Conservation (phyloP, 1,140 invertebrate species). For the Battus philenor region DNA sequence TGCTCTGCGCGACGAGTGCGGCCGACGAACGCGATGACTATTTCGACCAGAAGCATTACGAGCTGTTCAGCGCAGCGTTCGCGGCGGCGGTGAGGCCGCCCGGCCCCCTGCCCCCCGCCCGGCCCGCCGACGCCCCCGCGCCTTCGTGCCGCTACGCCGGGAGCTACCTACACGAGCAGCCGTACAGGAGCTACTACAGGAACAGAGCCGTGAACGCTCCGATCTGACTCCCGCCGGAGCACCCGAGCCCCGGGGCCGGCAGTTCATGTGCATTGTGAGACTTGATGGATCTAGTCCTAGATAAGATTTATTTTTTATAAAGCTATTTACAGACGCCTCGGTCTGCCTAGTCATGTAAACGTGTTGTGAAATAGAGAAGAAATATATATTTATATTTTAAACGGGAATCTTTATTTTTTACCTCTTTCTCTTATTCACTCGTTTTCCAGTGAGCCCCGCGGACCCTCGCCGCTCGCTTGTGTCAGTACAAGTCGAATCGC, state of each 20-base stretch:
- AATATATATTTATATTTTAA: slow-evolving; percentile 14
- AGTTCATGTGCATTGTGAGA: too few relatives aligned
- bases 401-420: too few relatives aligned
- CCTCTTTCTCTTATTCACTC: too few relatives aligned
- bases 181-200: slow-evolving; percentile 56
- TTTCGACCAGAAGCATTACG: slow-evolving; percentile 73
- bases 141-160: neutral
- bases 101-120: neutral
- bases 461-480: slow-evolving; percentile 16
- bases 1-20: slow-evolving; percentile 22
- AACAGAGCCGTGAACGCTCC: slow-evolving; percentile 55
- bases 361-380: slow-evolving; percentile 18
- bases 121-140: neutral
- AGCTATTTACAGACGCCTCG: slow-evolving; percentile 13
- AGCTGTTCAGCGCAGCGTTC: slow-evolving; percentile 76
- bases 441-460: slow-evolving; percentile 8
- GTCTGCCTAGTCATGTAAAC: slow-evolving; percentile 46
- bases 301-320: slow-evolving; percentile 28
- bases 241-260: too few relatives aligned
- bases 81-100: neutral
- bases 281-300: slow-evolving; percentile 46
- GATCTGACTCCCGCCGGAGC: too few relatives aligned
- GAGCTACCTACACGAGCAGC: slow-evolving; percentile 60
- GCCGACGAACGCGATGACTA: slow-evolving; percentile 44
- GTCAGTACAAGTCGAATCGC: slow-evolving; percentile 38